Base-by-base conservation (phyloP, 2,888 invertebrate species). In the Venustoraphidia nigricollis region DNA sequence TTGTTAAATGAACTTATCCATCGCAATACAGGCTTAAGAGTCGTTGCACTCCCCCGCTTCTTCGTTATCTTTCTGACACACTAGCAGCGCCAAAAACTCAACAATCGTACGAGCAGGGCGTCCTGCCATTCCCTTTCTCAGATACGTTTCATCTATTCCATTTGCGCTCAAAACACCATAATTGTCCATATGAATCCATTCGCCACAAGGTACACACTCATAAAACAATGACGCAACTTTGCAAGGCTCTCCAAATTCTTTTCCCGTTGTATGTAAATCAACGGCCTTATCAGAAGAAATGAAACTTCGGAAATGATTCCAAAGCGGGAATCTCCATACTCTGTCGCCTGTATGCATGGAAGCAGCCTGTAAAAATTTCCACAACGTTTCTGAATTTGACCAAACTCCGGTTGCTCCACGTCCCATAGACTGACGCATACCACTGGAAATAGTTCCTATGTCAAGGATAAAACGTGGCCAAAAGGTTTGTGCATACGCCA, bases 181-280 rank as follows among this genome's bases (percentile, higher is more conserved):
- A 2, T 83, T 86, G 62, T 90, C 90, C 53, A 90, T 69, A 62
- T 90, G 89, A 55, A 87, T 66, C 88, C 89, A 90, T 53, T 77
- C 73, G 13, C 72, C 77, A 56, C 81, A 80, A 8, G 79, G 78
- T 1, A 81, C 74, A 57, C 81, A 81, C 61, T 84, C 81, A 41
- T 75, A 72, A 1, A 90, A 67, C 59, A 88, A 86, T 0, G 86
- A 86, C 3, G 89, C 89, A 36, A 82, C 83, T 56, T 81, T 82
- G 52, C 87, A 85, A 0, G 84, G 77, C 50, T 74, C 75, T 0
- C 77, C 79, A n/a, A 34, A 34, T n/a, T 68, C 63, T 3, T 57
- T 57, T 9, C 76, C 77, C 35, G 72, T 71, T 53, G 79, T 79
- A 45, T 70, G 72, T 3, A 75, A 61, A 55, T 78, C 77, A 1